Percentiles rank a stretch among this genome's conserved stretches.
Evolutionary conservation across 2,113 vertebrate species (phyloP).

Genomic region (Buteo buteo): DNA sequence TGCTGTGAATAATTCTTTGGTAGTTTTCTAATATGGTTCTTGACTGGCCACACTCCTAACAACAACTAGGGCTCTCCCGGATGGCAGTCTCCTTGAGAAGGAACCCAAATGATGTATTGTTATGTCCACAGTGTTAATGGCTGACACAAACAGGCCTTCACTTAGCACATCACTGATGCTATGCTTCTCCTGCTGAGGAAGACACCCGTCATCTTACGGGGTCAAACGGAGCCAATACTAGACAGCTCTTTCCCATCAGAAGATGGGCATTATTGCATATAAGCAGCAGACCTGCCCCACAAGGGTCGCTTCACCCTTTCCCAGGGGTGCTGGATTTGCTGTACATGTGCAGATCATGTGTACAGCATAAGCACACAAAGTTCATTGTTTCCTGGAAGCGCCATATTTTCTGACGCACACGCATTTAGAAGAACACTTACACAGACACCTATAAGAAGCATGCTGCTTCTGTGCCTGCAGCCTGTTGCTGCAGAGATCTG

Average conservation of each 20-base stretch:
- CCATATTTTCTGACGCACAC: rapidly evolving
- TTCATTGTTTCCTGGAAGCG: neutral
- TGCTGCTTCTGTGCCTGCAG: neutral
- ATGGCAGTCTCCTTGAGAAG: neutral
- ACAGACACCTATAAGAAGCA: neutral
- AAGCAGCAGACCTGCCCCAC: neutral
- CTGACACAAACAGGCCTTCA: neutral
- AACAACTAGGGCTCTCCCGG: neutral
- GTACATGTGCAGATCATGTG: rapidly evolving
- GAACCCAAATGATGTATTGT: neutral
- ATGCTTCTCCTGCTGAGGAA: neutral
- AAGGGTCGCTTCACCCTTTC: neutral
- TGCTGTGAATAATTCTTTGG: neutral
- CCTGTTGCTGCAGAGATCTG: neutral
- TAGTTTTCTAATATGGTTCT: neutral
- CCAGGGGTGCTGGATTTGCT: neutral
- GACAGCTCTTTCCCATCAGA: neutral
- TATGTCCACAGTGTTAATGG: neutral
- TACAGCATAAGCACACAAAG: neutral
- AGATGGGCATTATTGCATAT: neutral
- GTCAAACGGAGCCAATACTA: neutral
- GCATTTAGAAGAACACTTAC: neutral
- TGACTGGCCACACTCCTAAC: neutral
- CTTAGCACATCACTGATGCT: neutral
- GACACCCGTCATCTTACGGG: rapidly evolving